Evolutionary conservation across 2,888 invertebrate species (phyloP), one percentile per base, ranked within the genome.

Genomic region (Selenia dentaria): DNA sequence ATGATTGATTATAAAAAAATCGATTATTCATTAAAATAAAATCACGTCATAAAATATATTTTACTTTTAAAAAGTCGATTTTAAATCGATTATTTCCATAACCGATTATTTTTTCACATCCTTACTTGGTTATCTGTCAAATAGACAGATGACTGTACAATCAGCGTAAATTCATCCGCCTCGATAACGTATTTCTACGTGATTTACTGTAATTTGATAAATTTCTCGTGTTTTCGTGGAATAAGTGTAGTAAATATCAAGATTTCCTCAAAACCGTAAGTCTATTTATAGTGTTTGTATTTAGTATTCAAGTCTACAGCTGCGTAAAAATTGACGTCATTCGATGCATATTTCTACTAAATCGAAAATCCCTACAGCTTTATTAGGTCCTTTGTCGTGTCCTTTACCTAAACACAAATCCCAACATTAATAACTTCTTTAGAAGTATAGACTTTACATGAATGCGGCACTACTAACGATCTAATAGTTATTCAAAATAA

Each of bases 91-190:
- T 4, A 16, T 16, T 16, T 16, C 4, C 16, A 3, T 16, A 16
- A 3, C 16, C 4, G 16, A 4, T 4, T 16, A 4, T 16, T 16
- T 16, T 16, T 16, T 3, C 16, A 75, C 76, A 70, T 76, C 8
- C 3, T 6, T 79, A 67, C 9, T 70, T 64, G 62, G 58, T 65
- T 69, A n/a, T n/a, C 6, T 40, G 45, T 42, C 31, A 42, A 76
- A 79, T 70, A 78, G 79, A 83, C 74, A 80, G 79, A 83, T 87
- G 87, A 87, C 85, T 87, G 83, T 83, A 79, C 81, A 80, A 71
- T 81, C 77, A 76, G 11, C 13, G 12, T 16, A 76, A 77, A 70
- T 79, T 72, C 71, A 79, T 84, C 85, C 83, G 82, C 83, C 80
- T 84, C 76, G 64, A 77, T 68, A 68, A 70, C 75, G 64, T 72